Conservation (phyloP, 2,888 invertebrate species). For the Oscheius sp. region DNA sequence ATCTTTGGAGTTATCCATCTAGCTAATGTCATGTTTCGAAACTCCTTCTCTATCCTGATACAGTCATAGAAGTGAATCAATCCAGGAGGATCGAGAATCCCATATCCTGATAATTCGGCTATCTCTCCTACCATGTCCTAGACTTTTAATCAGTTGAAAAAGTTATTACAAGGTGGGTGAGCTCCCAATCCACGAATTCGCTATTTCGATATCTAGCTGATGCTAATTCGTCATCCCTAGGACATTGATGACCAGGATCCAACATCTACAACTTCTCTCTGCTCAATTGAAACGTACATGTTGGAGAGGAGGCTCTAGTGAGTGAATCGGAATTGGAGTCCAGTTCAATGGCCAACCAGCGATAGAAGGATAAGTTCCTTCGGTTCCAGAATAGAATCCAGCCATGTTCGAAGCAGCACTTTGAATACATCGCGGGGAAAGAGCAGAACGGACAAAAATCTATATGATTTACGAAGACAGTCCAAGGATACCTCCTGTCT, state of each 20-base stretch:
- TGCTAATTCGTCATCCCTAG: slow-evolving; percentile 2
- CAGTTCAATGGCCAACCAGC: slow-evolving; percentile 27
- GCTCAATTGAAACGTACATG: neutral
- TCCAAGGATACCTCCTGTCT: slow-evolving; percentile 21
- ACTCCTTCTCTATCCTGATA: slow-evolving; percentile 23
- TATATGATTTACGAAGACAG: neutral
- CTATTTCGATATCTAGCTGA: slow-evolving; percentile 5
- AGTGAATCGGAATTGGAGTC: slow-evolving; percentile 33
- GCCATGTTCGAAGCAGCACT: slow-evolving; percentile 31
- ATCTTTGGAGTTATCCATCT: slow-evolving; percentile 19
- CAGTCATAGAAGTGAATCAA: slow-evolving; percentile 27
- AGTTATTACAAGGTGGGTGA: neutral
- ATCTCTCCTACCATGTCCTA: slow-evolving; percentile 16
- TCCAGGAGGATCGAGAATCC: slow-evolving; percentile 2
- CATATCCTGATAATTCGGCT: slow-evolving; percentile 13
- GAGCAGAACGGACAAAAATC: slow-evolving; percentile 25
- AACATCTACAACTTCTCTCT: slow-evolving; percentile 7
- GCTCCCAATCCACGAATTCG: slow-evolving; percentile 19
- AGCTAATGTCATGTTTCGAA: slow-evolving; percentile 26
- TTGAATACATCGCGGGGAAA: slow-evolving; percentile 26
- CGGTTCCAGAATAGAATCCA: slow-evolving; percentile 24
- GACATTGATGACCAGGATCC: slow-evolving; percentile 25
- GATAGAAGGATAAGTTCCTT: slow-evolving; percentile 3
- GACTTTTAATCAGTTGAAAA: neutral
- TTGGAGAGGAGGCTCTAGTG: slow-evolving; percentile 7